Evolutionary conservation across 2,797 vertebrate genomes (phyloP), one percentile per base, ranked within the genome.

Genomic region (Danio kyathit): DNA sequence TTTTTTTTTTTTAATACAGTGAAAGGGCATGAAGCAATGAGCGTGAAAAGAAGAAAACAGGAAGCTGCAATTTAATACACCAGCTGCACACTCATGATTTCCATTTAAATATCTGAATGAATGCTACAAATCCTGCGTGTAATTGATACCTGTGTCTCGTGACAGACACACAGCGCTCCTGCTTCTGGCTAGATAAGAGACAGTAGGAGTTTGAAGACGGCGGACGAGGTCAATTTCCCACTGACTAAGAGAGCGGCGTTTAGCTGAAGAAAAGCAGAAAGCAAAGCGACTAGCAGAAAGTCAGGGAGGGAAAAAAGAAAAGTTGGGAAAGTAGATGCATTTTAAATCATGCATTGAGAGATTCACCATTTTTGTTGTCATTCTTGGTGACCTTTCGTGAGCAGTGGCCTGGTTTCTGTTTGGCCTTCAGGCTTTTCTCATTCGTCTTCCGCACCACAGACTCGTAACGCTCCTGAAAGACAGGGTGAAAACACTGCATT

Each of bases 101-200:
- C 4, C 14, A 5, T 38, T 59, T 52, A 40, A 40, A 40, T n/a
- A n/a, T 51, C 48, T 21, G 7, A 66, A 54, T 43, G 40, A 66
- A 54, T 66, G 21, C 5, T 19, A 29, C 38, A 57, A 12, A 70
- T 60, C 46, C 7, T 71, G 29, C 14, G 12, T 21, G n/a, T 52
- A 61, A 48, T 43, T 38, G 13, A 77, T 86, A 87, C 86, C 86
- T 87, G 84, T 84, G 80, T 61, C 81, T 82, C 51, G 63, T 49
- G 86, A 83, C 63, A 87, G 72, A 82, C 81, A 85, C 51, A 77
- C 21, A 21, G 82, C 94, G 83, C 97, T 99, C 95, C 94, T 97
- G 93, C 97, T 99, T 89, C 97, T 93, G 88, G 96, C 96, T 95
- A 99, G 92, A 93, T 95, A 98, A 38, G 98, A 97, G 88, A 97